Percentiles rank a stretch among this genome's conserved stretches.
phyloP scores from a whole-genome alignment of 2,888 invertebrate species.

The Plagiodera versicolora region DNA sequence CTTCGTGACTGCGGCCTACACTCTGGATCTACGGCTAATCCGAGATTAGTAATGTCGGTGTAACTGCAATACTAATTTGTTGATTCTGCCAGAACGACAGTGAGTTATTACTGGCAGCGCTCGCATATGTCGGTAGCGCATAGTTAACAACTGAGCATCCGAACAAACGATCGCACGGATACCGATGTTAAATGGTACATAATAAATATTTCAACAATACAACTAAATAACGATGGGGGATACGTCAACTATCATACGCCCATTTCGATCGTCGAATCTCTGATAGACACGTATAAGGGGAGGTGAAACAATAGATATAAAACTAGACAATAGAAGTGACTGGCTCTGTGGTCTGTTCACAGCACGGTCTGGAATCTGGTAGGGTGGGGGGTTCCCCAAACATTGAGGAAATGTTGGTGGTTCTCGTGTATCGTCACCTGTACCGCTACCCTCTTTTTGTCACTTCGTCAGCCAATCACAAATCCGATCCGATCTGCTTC shows the following conservation, averaged over 20 bases:
- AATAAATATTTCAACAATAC: constrained; percentile 25
- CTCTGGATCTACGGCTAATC: constrained; percentile 54
- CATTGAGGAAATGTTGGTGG: no score
- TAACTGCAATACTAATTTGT: constrained; percentile 57
- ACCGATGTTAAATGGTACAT: constrained; percentile 25
- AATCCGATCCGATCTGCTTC: no score
- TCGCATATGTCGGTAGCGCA: constrained; percentile 43
- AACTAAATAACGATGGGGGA: constrained; percentile 14
- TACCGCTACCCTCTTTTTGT: no score
- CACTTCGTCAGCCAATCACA: no score
- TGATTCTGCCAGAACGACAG: constrained; percentile 56
- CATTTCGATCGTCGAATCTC: neutral
- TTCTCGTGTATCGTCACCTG: no score
- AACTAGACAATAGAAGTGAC: no score
- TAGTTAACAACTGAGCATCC: constrained; percentile 41
- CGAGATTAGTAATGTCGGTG: constrained; percentile 55
- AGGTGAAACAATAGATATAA: no score
- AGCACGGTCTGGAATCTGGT: no score
- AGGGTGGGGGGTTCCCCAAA: no score
- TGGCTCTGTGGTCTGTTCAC: no score
- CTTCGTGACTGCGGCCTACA: constrained; percentile 50
- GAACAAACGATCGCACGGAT: constrained; percentile 34
- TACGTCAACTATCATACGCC: neutral
- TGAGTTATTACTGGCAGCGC: constrained; percentile 52
- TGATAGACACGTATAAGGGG: no score